A percentile compares a stretch with the other conserved stretches of the same genome.
phyloP scores from a whole-genome alignment of 2,797 vertebrate genomes.

The Cuculus canorus region DNA sequence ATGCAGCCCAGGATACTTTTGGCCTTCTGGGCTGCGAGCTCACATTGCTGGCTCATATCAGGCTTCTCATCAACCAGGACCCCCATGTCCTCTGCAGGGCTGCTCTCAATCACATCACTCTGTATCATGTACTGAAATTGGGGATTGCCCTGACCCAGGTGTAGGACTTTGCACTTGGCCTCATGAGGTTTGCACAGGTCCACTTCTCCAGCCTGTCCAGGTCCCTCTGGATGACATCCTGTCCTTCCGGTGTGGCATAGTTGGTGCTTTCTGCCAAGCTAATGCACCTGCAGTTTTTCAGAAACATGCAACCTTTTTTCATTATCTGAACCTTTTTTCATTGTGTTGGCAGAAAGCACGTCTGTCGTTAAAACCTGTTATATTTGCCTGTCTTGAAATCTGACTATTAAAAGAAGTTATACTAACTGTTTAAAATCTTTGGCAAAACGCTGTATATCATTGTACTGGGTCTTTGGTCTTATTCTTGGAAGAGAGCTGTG shows the following conservation, averaged over 20 bases:
- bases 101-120: too few species aligned
- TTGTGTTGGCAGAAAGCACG: neutral
- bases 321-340: neutral
- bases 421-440: neutral
- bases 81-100: too few species aligned
- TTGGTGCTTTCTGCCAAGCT: neutral
- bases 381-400: neutral
- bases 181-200: too few species aligned
- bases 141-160: too few species aligned
- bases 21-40: too few species aligned
- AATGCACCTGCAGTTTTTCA: neutral
- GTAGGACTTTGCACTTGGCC: too few species aligned
- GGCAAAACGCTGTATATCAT: neutral
- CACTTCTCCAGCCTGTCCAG: too few species aligned
- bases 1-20: too few species aligned
- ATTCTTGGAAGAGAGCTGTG: neutral
- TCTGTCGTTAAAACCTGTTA: neutral
- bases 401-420: neutral
- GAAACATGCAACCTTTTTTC: neutral
- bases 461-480: neutral
- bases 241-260: neutral
- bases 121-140: too few species aligned
- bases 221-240: too few species aligned
- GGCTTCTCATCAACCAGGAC: too few species aligned
- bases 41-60: too few species aligned